Percentiles rank a stretch among this genome's conserved stretches.
Conservation (phyloP, 2,113 vertebrate species). For the Riparia riparia region DNA sequence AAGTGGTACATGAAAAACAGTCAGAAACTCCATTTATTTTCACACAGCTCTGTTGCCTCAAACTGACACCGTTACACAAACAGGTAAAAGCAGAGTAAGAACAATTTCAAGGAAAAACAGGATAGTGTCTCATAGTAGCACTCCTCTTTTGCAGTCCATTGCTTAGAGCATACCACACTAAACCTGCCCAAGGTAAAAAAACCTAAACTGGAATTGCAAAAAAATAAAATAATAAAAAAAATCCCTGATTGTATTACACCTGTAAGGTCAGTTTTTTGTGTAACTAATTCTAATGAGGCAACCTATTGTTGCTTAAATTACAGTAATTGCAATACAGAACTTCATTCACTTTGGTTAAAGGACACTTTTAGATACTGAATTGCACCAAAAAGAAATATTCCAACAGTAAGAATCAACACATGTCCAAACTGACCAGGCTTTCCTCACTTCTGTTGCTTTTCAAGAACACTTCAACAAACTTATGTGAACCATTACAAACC, state of each 20-base stretch:
- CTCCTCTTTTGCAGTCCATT: conserved; percentile 13
- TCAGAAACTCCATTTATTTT: neutral
- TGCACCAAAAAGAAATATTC: neutral
- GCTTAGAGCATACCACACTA: neutral
- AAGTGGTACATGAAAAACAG: neutral
- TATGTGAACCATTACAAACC: neutral
- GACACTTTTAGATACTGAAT: conserved; percentile 11
- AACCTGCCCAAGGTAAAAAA: neutral
- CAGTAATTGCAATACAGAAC: neutral
- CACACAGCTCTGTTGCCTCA: neutral
- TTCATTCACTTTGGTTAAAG: conserved; percentile 1
- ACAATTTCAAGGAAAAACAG: conserved; percentile 31
- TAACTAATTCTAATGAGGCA: neutral
- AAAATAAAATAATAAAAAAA: neutral
- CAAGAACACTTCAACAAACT: neutral
- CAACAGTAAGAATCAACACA: neutral
- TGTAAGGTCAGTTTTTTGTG: neutral
- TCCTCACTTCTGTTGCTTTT: neutral
- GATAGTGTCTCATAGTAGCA: conserved; percentile 4
- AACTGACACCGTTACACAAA: neutral
- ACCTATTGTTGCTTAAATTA: neutral
- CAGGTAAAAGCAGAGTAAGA: conserved; percentile 15
- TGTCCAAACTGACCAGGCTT: neutral
- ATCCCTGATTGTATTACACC: neutral
- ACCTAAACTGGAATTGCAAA: neutral